phyloP scores from a whole-genome alignment of 2,888 invertebrate species.

The Drosophila picticornis region DNA sequence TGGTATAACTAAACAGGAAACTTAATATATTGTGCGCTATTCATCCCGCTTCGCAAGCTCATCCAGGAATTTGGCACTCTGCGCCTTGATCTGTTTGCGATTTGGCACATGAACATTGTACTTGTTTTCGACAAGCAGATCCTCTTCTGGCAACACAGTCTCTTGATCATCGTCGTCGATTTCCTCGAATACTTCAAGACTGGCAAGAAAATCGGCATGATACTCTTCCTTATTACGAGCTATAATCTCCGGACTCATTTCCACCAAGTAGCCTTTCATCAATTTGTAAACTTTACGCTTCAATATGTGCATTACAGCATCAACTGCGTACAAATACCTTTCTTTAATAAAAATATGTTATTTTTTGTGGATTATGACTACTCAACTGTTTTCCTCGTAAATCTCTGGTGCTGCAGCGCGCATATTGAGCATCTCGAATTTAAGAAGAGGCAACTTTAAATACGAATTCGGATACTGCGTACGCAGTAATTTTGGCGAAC shows the following conservation, averaged over 20 bases:
- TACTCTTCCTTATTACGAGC: slow-evolving; percentile 70
- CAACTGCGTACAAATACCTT: slow-evolving; percentile 59
- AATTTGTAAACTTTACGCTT: slow-evolving; percentile 74
- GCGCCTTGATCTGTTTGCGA: slow-evolving; percentile 82
- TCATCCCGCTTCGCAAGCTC: slow-evolving; percentile 82
- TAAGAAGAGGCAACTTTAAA: slow-evolving; percentile 82
- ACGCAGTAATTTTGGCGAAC: slow-evolving; percentile 57
- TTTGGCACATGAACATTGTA: slow-evolving; percentile 74
- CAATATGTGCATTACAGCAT: slow-evolving; percentile 69
- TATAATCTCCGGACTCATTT: slow-evolving; percentile 45
- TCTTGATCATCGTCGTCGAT: slow-evolving; percentile 34
- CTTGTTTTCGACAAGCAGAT: slow-evolving; percentile 68
- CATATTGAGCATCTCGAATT: slow-evolving; percentile 81
- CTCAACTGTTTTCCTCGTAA: slow-evolving; percentile 81
- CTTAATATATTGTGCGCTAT: slow-evolving; percentile 28
- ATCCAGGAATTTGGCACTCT: slow-evolving; percentile 83
- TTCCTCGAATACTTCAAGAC: slow-evolving; percentile 33
- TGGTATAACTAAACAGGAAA: neutral
- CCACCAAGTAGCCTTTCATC: slow-evolving; percentile 70
- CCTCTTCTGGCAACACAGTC: slow-evolving; percentile 51
- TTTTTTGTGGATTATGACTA: neutral
- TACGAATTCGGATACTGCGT: slow-evolving; percentile 81
- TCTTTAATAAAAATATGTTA: neutral
- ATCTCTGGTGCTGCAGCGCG: slow-evolving; percentile 79
- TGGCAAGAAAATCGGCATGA: slow-evolving; percentile 71